Conservation (phyloP, 2,888 invertebrate genomes). For the Caenorhabditis sp. region DNA sequence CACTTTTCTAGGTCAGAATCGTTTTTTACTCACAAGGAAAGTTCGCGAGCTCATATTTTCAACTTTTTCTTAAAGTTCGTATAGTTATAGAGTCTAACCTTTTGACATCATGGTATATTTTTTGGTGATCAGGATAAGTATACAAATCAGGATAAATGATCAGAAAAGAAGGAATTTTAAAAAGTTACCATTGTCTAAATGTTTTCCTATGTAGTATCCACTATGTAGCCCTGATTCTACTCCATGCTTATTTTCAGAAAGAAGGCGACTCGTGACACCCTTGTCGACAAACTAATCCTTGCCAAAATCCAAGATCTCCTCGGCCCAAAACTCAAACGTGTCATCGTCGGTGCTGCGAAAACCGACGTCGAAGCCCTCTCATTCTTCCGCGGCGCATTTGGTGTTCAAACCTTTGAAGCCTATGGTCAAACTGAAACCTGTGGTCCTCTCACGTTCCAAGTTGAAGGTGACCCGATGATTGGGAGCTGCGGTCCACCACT, state of each 20-base stretch:
- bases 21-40: no score
- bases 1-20: background rate
- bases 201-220: no score
- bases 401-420: slow-evolving; percentile 30
- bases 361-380: slow-evolving; percentile 11
- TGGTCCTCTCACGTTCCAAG: slow-evolving; percentile 25
- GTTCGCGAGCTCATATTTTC: no score
- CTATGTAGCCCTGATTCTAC: no score
- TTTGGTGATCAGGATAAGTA: no score
- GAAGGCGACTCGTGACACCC: slow-evolving; percentile 21
- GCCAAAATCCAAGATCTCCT: slow-evolving; percentile 28
- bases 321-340: slow-evolving; percentile 15
- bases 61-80: no score
- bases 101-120: no score
- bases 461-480: slow-evolving; percentile 23
- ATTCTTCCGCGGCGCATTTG: slow-evolving; percentile 33
- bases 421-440: slow-evolving; percentile 41
- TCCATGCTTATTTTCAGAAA: slow-evolving; percentile 28
- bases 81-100: no score
- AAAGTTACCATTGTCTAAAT: no score
- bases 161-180: no score
- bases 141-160: no score
- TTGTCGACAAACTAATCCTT: slow-evolving; percentile 33
- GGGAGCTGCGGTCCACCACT: slow-evolving; percentile 31
- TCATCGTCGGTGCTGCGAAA: slow-evolving; percentile 37